Conservation (phyloP, 1,140 invertebrate genomes). For the Anthonomus grandis region DNA sequence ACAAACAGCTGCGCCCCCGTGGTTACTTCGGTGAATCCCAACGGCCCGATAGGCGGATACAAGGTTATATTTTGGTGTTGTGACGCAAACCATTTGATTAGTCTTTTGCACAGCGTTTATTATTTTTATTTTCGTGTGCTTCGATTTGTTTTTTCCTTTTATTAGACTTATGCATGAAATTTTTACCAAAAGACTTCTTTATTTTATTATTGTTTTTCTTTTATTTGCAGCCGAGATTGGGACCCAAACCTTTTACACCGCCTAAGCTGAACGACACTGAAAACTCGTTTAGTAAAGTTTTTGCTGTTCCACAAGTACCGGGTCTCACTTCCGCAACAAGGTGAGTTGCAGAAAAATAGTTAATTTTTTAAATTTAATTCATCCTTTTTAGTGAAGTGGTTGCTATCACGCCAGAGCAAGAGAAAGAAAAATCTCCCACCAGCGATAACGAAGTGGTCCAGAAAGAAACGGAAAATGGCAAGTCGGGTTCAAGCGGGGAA, state of each 20-base stretch:
- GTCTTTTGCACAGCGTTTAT: slow-evolving; percentile 16
- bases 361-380: neutral
- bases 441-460: slow-evolving; percentile 26
- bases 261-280: slow-evolving; percentile 68
- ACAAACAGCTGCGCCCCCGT: slow-evolving; percentile 58
- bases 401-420: slow-evolving; percentile 6
- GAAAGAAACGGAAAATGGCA: slow-evolving; percentile 51
- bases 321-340: slow-evolving; percentile 3
- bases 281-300: slow-evolving; percentile 71
- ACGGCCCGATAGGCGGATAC: slow-evolving; percentile 57
- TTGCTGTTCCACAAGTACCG: slow-evolving; percentile 70
- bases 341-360: too few species aligned
- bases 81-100: slow-evolving; percentile 13
- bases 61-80: slow-evolving; percentile 56
- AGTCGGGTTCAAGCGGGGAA: slow-evolving; percentile 61
- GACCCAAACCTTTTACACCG: slow-evolving; percentile 78
- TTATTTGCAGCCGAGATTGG: slow-evolving; percentile 66
- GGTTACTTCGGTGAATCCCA: slow-evolving; percentile 56
- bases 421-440: slow-evolving; percentile 29
- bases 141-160: slow-evolving; percentile 24
- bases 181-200: neutral
- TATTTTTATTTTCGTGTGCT: slow-evolving; percentile 25
- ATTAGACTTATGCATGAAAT: too few species aligned
- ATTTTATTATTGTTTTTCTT: slow-evolving; percentile 17
- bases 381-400: neutral